A percentile compares a stretch with the other conserved stretches of the same genome.
Evolutionary conservation across 2,113 vertebrate genomes (phyloP).

Genomic region (Camelus dromedarius): DNA sequence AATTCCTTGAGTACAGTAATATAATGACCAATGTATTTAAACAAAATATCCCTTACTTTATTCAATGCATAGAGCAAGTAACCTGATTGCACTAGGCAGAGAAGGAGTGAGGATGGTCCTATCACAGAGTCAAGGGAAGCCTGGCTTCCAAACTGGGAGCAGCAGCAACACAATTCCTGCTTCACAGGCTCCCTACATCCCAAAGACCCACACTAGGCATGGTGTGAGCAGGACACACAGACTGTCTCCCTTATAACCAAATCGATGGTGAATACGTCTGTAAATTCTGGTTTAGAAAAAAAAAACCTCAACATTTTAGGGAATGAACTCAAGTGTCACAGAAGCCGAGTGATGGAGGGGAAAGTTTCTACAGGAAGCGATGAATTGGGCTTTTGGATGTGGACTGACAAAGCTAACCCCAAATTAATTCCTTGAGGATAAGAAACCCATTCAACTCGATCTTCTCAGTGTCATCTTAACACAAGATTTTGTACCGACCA

Average conservation of each 20-base stretch:
- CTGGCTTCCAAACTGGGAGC: not conserved
- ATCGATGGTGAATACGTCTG: not conserved
- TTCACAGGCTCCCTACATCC: not conserved
- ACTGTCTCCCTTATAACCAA: not conserved
- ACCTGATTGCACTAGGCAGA: not conserved
- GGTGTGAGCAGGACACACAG: not conserved
- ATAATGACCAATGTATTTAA: not conserved
- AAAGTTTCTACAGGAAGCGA: not conserved
- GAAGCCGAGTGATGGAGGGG: not conserved
- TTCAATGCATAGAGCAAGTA: not conserved
- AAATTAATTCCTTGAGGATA: not conserved
- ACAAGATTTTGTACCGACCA: not conserved
- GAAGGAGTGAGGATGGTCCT: not conserved
- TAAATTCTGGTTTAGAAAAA: not conserved
- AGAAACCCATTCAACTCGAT: not conserved
- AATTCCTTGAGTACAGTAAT: not conserved
- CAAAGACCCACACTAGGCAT: not conserved
- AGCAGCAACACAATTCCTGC: not conserved
- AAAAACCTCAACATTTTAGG: not conserved
- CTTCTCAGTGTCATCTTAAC: not conserved
- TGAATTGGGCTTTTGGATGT: not conserved
- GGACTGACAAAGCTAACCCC: not conserved
- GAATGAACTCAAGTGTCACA: not conserved
- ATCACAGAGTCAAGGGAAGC: not conserved
- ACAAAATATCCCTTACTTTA: not conserved